Base-by-base conservation (phyloP, 2,113 vertebrate genomes). In the Stomatorhinus ivindoensis region DNA sequence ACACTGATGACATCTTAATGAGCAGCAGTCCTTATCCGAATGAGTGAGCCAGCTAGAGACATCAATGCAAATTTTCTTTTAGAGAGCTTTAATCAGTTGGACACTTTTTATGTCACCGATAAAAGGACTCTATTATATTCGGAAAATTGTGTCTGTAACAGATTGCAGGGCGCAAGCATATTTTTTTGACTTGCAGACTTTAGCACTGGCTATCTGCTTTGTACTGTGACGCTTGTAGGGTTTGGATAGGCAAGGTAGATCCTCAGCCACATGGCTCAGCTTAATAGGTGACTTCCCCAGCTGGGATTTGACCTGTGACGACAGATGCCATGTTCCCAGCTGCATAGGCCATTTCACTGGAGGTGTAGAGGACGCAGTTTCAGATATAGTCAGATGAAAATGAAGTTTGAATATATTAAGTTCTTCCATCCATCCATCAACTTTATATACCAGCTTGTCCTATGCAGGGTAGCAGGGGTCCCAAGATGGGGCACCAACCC, bases 61-160 rank as follows among this genome's bases (percentile, higher is more conserved):
- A 88, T 73, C 44, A 86, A 88, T 88, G 51, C 48, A 88, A 86
- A 88, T 65, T 50, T 83, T 4, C 27, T 50, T 51, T 51, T 82
- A 27, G 19, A 27, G 24, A 55, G 1, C 19, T 85, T 88, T 31
- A 83, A 90, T 90, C 76, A 73, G 1, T 27, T 27, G 39, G 87
- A 88, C 80, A 85, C 27, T 69, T 24, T 84, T 73, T 50, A 50
- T 51, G 44, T 55, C 48, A 58, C 47, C 3, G 24, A 55, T 53
- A 87, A 50, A 55, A 21, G 48, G 31, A 17, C 19, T 21, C 46
- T 17, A 87, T 87, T 53, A 80, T 47, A 55, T 61, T 65, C 47
- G 31, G 11, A 50, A 73, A 73, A 31, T 21, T 7, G 5, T 55
- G 48, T 82, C n/a, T 87, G 35, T 24, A 50, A 83, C 88, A 7